A percentile compares a stretch with the other conserved stretches of the same genome.
Evolutionary conservation across 2,113 vertebrate species (phyloP).

Genomic region (Prunella fulvescens): DNA sequence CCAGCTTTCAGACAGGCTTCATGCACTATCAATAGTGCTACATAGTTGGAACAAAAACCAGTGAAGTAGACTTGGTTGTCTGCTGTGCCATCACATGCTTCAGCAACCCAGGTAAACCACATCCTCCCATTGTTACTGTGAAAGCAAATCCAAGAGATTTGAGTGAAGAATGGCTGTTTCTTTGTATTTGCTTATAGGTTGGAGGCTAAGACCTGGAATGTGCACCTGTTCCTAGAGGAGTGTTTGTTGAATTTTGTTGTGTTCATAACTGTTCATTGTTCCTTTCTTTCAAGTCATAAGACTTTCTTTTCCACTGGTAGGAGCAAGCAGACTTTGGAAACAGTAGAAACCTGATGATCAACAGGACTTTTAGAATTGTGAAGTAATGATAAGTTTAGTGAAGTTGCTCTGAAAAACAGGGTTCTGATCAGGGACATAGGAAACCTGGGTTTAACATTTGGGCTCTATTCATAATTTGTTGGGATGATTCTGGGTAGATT

Average conservation of each 20-base stretch:
- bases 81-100: not conserved
- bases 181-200: not conserved
- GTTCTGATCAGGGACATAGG: not conserved
- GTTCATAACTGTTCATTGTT: not conserved
- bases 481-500: not conserved
- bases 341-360: not conserved
- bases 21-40: rapidly evolving
- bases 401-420: not conserved
- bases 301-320: not conserved
- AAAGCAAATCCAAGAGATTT: not conserved
- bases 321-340: not conserved
- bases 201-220: not conserved
- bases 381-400: not conserved
- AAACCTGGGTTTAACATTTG: not conserved
- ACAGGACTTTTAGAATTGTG: not conserved
- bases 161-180: not conserved
- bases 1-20: not conserved
- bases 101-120: not conserved
- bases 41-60: not conserved
- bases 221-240: not conserved
- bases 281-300: not conserved
- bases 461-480: not conserved
- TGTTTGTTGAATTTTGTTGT: not conserved
- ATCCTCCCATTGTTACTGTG: rapidly evolving
- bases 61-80: not conserved